Conservation (phyloP, 2,797 vertebrate genomes). For the Thripadectes ignobilis region DNA sequence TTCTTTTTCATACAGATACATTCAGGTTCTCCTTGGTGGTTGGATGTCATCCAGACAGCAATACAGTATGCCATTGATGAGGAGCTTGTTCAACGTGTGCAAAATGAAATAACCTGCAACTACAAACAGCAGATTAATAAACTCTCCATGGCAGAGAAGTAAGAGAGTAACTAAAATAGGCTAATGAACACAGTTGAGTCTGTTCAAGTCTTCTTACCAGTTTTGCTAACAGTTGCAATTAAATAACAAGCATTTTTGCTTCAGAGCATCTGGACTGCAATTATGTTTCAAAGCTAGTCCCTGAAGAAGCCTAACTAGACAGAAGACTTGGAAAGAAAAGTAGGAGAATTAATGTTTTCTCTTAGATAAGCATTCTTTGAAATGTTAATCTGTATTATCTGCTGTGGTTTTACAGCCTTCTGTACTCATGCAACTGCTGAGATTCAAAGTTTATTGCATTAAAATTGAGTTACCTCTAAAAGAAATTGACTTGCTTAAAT, state of each 20-base stretch:
- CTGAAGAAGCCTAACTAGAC: not conserved
- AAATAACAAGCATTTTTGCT: not conserved
- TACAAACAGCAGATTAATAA: conserved; percentile 90
- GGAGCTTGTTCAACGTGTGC: conserved; percentile 90
- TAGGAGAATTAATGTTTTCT: not conserved
- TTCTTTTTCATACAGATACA: conserved; percentile 80
- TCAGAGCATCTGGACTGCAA: not conserved
- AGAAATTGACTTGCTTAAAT: not conserved
- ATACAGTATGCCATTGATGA: conserved; percentile 85
- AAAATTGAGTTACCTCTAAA: not conserved
- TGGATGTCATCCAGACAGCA: conserved; percentile 90
- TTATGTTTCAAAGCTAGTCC: not conserved
- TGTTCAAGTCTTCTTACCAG: not conserved
- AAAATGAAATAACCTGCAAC: conserved; percentile 92
- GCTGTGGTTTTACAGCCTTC: not conserved
- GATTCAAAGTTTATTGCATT: not conserved
- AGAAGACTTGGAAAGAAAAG: not conserved
- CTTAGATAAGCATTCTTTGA: not conserved
- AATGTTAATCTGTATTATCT: not conserved
- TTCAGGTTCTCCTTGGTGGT: conserved; percentile 92
- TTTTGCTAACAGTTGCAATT: not conserved
- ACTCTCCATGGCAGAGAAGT: conserved; percentile 97
- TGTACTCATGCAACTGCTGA: not conserved
- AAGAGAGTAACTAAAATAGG: conserved; percentile 56
- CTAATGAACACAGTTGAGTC: not conserved